Evolutionary conservation across 1,140 invertebrate species (phyloP), one percentile per base, ranked within the genome.

Genomic region (Meloidogyne floridensis): DNA sequence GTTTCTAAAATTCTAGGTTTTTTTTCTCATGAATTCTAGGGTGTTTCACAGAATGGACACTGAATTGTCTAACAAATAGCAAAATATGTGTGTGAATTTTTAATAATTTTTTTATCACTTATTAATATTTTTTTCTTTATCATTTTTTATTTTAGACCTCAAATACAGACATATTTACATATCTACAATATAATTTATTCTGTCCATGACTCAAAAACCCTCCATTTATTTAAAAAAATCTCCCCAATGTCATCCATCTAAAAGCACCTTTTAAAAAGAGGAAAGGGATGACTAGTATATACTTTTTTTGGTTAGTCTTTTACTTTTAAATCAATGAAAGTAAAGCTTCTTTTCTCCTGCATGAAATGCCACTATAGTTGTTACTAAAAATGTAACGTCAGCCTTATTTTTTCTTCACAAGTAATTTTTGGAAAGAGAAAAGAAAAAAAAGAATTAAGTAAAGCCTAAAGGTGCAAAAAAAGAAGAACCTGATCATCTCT

Each of bases 291-390:
- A 13, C 53, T 54, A 32, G 32, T 32, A 32, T 32, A 54, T 54
- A 47, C 15, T n/a, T n/a, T 65, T 32, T 65, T 65, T 65, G 59
- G 59, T 65, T 15, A 65, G 59, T 65, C 59, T 65, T 18, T 47
- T 65, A n/a, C 59, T 65, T n/a, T 65, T 65, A 65, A 65, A 65
- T 65, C 59, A 65, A 65, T 65, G 59, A 15, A 65, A 65, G 59
- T 65, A 65, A 65, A 65, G 59, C 59, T 65, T n/a, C 59, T 65
- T 65, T 65, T 65, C 47, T 47, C n/a, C 59, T 65, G 59, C 59
- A 65, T 65, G 59, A 8, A 47, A 47, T 65, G 59, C 59, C 59
- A 65, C 32, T 32, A 32, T 32, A 32, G 32, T 32, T 32, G 32
- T 32, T 32, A 65, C 59, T 6, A 65, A 47, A n/a, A 10, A 56